Base-by-base conservation (phyloP, 2,888 invertebrate genomes). In the Sminthurinus aureus region DNA sequence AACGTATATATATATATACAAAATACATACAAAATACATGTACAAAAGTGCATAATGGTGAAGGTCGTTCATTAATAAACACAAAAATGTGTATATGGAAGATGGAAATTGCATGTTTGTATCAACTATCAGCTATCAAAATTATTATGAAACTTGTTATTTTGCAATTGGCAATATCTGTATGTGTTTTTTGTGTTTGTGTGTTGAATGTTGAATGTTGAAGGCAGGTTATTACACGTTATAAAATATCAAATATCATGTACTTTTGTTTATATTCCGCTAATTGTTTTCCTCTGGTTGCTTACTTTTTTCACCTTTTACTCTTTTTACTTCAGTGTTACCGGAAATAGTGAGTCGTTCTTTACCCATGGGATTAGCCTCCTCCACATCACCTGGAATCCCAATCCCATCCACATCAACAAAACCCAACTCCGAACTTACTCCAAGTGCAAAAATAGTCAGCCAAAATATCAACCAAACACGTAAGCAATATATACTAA, bases 381-480 rank as follows among this genome's bases (percentile, higher is more conserved):
- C 52, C 24, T 85, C 85, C 6, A 77, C 81, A 3, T 67, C 76
- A 64, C 81, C 81, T 64, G 81, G 81, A 50, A 51, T 79, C 20
- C 66, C 81, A 13, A 13, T n/a, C 38, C 1, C 51, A n/a, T 69
- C 18, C 50, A 20, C 38, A 38, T 38, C 77, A 20, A 24, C 71
- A 38, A 81, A 81, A 74, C 24, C 81, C 18, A 26, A 71, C 50
- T 13, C 22, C 38, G 38, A 38, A 38, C 38, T 38, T 38, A 38
- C 38, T 12, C 22, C 74, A 73, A 77, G 69, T 79, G 52, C 85
- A 15, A 85, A 84, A 82, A 88, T 88, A 73, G 87, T 87, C 84
- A 86, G 87, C 78, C 87, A 87, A 80, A 88, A 88, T 84, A 80
- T 87, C 74, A 88, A 88, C 78, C 87, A 87, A 82, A 88, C 87